Base-by-base conservation (phyloP, 92 coral and sea anemone genomes). In the Zoanthus sociatus region DNA sequence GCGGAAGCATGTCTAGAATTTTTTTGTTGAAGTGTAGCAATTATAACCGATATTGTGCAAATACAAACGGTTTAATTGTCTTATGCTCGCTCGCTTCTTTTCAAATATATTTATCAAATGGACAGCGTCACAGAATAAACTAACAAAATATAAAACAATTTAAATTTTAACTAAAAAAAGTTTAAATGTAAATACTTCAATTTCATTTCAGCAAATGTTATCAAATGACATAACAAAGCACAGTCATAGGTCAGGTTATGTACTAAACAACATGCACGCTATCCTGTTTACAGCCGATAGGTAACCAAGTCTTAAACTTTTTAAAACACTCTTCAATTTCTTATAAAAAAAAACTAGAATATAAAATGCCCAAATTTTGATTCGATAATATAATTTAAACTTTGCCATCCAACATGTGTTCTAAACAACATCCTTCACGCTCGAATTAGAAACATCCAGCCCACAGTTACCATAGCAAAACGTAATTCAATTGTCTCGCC, bases 401-500 rank as follows among this genome's bases (percentile, higher is more conserved):
- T 46, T 54, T 44, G 47, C 20, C 74, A 5, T 66, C 46, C 47
- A n/a, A 21, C 74, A 81, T 81, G 42, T 64, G 55, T 16, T 16
- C 46, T 66, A 81, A 81, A 45, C 70, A 45, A 54, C 53, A 42
- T 81, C 44, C 17, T 81, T 64, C 76, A 81, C 75, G 63, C 75
- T 81, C 66, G 85, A 56, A 17, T 81, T 33, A 48, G 70, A 14
- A 45, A 26, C 33, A 14, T 69, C 84, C 84, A 61, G 20, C 72
- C 82, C 47, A 12, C 21, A 6, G 66, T 81, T 32, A 2, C 30
- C 85, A 66, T 64, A 81, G 85, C 30, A 63, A 81, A 74, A 9
- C 42, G 56, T 45, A 81, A 81, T 81, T 81, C 37, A 81, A 81
- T 81, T 81, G 85, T 81, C 85, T 81, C 85, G 75, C 85, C 85